phyloP scores from a whole-genome alignment of 2,797 vertebrate species.

The Phrynocephalus guinanensis region DNA sequence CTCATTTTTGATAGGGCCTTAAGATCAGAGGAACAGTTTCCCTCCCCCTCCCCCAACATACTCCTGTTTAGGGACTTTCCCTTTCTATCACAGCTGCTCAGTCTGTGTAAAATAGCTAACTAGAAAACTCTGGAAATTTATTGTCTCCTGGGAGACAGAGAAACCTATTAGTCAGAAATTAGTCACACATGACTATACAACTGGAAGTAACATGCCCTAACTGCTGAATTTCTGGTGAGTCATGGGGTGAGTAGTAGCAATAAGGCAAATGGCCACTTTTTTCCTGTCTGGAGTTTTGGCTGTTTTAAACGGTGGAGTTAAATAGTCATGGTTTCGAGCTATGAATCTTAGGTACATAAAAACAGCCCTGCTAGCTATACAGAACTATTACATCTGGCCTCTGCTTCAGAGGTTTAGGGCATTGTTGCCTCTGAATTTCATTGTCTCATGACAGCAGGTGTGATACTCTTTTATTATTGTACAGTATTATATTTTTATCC shows the following conservation, averaged over 20 bases:
- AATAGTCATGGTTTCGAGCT: not conserved
- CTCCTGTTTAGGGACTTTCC: conserved; percentile 22
- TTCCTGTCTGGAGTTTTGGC: not conserved
- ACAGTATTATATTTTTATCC: not conserved
- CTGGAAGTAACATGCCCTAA: conserved; percentile 35
- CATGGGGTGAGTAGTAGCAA: conserved; percentile 26
- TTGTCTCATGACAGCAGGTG: not conserved
- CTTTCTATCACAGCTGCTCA: conserved; percentile 30
- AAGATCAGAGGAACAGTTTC: not conserved
- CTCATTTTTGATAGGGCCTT: not conserved
- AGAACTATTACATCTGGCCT: not conserved
- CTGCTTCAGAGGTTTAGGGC: not conserved
- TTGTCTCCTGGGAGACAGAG: conserved; percentile 7
- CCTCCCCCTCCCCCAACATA: not conserved
- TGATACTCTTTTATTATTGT: not conserved
- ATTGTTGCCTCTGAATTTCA: not conserved
- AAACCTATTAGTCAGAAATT: conserved; percentile 45
- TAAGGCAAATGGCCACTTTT: not conserved
- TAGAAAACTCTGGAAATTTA: conserved; percentile 24
- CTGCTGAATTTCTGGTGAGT: conserved; percentile 59
- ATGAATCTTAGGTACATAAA: not conserved
- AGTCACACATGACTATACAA: conserved; percentile 52
- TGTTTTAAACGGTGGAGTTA: not conserved
- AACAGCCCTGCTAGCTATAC: not conserved
- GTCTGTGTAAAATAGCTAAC: not conserved